Percentiles rank a stretch among this genome's conserved stretches.
Conservation (phyloP, 2,113 vertebrate species). For the Columba janthina region DNA sequence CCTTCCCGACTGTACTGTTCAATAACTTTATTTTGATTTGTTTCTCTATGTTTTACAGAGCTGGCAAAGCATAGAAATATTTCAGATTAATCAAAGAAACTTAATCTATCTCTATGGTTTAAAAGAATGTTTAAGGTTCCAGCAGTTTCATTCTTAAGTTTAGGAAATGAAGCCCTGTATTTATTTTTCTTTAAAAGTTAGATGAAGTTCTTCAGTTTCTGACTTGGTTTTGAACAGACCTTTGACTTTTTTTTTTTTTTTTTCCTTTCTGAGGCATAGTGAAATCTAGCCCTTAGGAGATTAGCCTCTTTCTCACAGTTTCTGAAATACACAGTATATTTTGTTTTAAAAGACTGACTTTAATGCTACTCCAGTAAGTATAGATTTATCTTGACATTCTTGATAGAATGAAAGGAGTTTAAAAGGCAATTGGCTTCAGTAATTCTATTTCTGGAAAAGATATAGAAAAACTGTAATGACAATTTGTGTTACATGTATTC, state of each 20-base stretch:
- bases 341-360: constrained; percentile 28
- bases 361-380: background rate
- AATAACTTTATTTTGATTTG: background rate
- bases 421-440: constrained; percentile 34
- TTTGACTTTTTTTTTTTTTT: background rate
- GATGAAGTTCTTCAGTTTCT: background rate
- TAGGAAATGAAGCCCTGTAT: background rate
- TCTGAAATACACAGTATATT: background rate
- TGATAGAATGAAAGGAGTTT: constrained; percentile 23
- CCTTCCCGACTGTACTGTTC: background rate
- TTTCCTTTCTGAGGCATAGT: background rate
- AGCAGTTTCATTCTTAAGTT: background rate
- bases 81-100: constrained; percentile 15
- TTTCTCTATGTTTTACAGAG: background rate
- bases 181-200: background rate
- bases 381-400: constrained; percentile 41
- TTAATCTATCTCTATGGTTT: constrained; percentile 8
- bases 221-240: background rate
- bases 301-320: background rate
- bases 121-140: background rate
- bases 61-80: background rate
- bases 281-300: constrained; percentile 17
- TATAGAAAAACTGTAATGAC: background rate
- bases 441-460: constrained; percentile 36
- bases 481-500: constrained; percentile 11